Evolutionary conservation across 1,140 invertebrate species (phyloP).

Genomic region (Archivesica marissinica): DNA sequence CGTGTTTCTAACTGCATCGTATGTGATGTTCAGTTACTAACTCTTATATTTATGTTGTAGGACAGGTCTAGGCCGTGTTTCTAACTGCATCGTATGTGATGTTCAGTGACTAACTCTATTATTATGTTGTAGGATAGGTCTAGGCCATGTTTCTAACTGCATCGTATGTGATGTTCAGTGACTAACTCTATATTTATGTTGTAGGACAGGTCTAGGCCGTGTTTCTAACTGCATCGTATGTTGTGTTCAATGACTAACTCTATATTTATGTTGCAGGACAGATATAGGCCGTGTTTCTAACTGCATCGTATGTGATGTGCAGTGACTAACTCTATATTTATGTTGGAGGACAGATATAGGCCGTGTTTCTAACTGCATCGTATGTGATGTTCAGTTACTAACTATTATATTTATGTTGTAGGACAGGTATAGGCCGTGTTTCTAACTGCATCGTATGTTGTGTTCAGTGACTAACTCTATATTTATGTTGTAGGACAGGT

Average conservation of each 20-base stretch:
- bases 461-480: background rate
- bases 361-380: background rate
- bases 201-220: constrained; percentile 38
- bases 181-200: too few relatives aligned
- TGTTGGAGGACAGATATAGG: too few relatives aligned
- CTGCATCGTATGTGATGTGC: constrained; percentile 72
- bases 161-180: constrained; percentile 69
- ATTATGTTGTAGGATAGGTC: constrained; percentile 20
- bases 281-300: constrained; percentile 65
- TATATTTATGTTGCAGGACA: constrained; percentile 22
- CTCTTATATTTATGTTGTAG: constrained; percentile 15
- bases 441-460: background rate
- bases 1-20: constrained; percentile 72
- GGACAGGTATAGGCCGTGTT: too few relatives aligned
- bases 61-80: constrained; percentile 54
- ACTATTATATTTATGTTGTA: background rate
- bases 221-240: constrained; percentile 74
- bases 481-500: background rate
- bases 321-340: constrained; percentile 70
- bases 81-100: constrained; percentile 74
- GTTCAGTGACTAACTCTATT: too few relatives aligned
- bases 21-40: constrained; percentile 68
- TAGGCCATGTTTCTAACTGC: constrained; percentile 69
- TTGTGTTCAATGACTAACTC: constrained; percentile 66
- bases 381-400: background rate